A percentile compares a stretch with the other conserved stretches of the same genome.
phyloP scores from a whole-genome alignment of 2,797 vertebrate species.

The Cirrhinus molitorella region DNA sequence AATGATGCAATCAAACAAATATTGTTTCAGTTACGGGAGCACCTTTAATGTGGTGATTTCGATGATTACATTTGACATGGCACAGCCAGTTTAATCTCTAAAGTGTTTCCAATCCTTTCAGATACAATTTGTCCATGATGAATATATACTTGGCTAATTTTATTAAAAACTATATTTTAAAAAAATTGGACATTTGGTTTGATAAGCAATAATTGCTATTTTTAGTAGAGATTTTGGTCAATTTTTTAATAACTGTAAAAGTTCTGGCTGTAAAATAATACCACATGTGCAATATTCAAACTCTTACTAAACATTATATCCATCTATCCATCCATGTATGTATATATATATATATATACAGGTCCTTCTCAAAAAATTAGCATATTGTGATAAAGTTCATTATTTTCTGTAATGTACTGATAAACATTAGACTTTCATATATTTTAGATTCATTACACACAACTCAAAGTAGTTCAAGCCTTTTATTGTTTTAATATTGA shows the following conservation, averaged over 20 bases:
- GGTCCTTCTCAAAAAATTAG: too few species aligned
- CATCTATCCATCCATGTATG: too few species aligned
- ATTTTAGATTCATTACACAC: too few species aligned
- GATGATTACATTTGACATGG: slow-evolving; percentile 22
- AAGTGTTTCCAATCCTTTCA: slow-evolving; percentile 8
- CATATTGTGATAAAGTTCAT: too few species aligned
- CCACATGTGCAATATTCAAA: neutral
- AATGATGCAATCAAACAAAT: slow-evolving; percentile 58
- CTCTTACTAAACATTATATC: too few species aligned
- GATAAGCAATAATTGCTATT: neutral
- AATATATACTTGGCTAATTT: neutral
- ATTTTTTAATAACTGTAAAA: neutral
- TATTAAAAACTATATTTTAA: neutral
- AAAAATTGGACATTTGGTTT: neutral
- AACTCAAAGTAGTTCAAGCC: too few species aligned
- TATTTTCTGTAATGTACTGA: too few species aligned
- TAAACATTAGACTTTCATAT: too few species aligned
- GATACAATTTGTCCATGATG: neutral
- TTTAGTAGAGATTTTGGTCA: neutral
- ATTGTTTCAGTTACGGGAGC: slow-evolving; percentile 43
- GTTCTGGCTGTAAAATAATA: neutral
- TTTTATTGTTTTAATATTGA: too few species aligned
- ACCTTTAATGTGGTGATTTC: slow-evolving; percentile 48
- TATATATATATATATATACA: too few species aligned
- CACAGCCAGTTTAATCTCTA: neutral